Evolutionary conservation across 2,888 invertebrate species (phyloP), one percentile per base, ranked within the genome.

Genomic region (Carpatolechia fugitivella): DNA sequence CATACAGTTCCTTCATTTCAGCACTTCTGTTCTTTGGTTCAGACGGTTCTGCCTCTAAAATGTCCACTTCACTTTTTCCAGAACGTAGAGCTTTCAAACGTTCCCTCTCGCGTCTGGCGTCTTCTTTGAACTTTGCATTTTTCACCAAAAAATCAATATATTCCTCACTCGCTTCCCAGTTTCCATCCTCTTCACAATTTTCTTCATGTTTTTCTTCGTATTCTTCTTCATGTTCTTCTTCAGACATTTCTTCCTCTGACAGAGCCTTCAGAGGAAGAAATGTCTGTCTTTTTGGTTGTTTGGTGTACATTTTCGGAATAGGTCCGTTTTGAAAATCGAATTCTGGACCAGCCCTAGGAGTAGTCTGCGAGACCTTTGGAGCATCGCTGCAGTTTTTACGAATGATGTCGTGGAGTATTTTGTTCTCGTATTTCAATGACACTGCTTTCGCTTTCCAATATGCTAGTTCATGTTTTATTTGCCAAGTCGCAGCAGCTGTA

Each of bases 371-470:
- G n/a, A 2, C 10, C 33, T 20, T 11, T 6, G 44, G 13, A 11
- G 13, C 29, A 29, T 6, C 20, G n/a, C 13, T 29, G 14, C 31
- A 52, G 10, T 79, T 81, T 57, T 78, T 75, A 35, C 76, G 74
- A 44, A 93, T 82, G 44, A 91, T 90, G 44, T 91, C 83, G 41
- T 91, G 90, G 44, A 93, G 68, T 65, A 92, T 79, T 48, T 76
- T 72, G 68, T 93, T 93, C 75, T 93, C 93, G 61, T 91, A 86
- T 69, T 92, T 91, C 49, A 93, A 76, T 44, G 91, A 90, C 41
- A 82, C 79, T 0, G 92, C 92, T 61, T 86, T 86, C 0, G 93
- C 90, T 70, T 92, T 93, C 93, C 93, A 93, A 68, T 91, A 92
- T 0, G 92, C 91, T 7, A 92, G 62, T 76, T 92, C 90, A 62